phyloP scores from a whole-genome alignment of 2,113 vertebrate species.

The Pluvialis apricaria region DNA sequence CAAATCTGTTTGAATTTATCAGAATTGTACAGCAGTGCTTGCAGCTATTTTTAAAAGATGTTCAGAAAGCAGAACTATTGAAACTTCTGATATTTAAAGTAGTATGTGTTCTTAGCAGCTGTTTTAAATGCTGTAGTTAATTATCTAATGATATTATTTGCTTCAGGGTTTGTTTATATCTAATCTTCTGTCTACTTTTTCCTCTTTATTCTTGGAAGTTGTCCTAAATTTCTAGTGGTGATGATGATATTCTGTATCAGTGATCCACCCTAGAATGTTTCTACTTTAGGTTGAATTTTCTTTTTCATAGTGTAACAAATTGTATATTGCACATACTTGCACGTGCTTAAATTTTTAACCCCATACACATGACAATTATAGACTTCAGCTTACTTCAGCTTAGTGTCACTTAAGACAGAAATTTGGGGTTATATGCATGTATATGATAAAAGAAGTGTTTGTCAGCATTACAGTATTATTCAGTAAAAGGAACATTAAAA shows the following conservation, averaged over 20 bases:
- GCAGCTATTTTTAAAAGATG: background rate
- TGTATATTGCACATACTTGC: background rate
- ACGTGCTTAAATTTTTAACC: background rate
- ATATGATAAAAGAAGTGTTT: background rate
- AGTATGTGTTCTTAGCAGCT: background rate
- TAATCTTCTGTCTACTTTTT: background rate
- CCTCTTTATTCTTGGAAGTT: background rate
- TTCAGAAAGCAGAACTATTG: background rate
- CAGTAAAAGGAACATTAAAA: background rate
- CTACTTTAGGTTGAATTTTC: background rate
- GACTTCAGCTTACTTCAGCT: background rate
- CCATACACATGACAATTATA: background rate
- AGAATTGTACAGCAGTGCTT: background rate
- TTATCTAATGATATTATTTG: background rate
- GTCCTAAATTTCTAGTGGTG: background rate
- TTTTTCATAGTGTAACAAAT: background rate
- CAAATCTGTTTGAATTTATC: background rate
- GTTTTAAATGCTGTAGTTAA: background rate
- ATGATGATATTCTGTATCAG: background rate
- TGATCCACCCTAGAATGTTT: background rate
- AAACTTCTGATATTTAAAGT: background rate
- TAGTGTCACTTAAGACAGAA: background rate
- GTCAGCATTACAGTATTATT: background rate
- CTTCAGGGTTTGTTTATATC: background rate
- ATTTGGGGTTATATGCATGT: background rate